These are phyloP conservation scores for Drosophila erecta DNA, from an alignment of 1,140 invertebrate species.

Conservation along the genomic window DNA sequence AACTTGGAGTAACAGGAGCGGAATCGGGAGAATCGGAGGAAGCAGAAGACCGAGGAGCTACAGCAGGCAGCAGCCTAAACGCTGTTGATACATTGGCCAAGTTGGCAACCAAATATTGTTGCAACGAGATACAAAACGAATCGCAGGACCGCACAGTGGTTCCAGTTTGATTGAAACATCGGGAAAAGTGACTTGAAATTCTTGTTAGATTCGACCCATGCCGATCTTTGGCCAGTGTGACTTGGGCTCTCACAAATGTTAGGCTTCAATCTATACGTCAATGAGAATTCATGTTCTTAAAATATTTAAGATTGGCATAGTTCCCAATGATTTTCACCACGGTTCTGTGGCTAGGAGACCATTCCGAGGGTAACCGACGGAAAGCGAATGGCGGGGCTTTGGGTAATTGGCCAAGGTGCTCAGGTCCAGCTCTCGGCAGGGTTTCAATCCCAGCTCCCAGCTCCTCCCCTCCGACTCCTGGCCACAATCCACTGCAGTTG, in stretches of 20 bases:
- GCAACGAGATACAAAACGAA: constrained; percentile 65
- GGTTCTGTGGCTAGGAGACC: constrained; percentile 13
- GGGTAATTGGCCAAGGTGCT: constrained; percentile 57
- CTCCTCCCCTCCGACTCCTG: neutral
- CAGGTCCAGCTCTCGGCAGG: constrained; percentile 34
- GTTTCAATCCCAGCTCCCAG: constrained; percentile 7
- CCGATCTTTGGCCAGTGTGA: too few species aligned
- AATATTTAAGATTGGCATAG: too few species aligned
- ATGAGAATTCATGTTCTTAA: too few species aligned
- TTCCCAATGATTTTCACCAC: neutral
- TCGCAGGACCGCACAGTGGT: constrained; percentile 4
- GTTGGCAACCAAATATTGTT: constrained; percentile 82
- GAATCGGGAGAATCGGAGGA: constrained; percentile 26
- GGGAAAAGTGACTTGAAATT: neutral
- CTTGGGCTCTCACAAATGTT: neutral
- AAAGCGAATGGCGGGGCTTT: constrained; percentile 15
- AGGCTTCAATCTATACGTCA: too few species aligned
- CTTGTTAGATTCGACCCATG: too few species aligned
- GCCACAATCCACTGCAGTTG: constrained; percentile 34
- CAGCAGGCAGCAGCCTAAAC: constrained; percentile 68
- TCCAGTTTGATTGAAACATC: neutral
- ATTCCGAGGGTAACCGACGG: neutral
- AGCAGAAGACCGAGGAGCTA: constrained; percentile 21
- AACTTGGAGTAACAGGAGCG: constrained; percentile 30
- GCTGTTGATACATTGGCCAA: constrained; percentile 75